Percentiles rank a stretch among this genome's conserved stretches.
These are phyloP conservation scores for Excalfactoria chinensis DNA, from an alignment of 2,113 vertebrate genomes.

Conservation along the genomic window DNA sequence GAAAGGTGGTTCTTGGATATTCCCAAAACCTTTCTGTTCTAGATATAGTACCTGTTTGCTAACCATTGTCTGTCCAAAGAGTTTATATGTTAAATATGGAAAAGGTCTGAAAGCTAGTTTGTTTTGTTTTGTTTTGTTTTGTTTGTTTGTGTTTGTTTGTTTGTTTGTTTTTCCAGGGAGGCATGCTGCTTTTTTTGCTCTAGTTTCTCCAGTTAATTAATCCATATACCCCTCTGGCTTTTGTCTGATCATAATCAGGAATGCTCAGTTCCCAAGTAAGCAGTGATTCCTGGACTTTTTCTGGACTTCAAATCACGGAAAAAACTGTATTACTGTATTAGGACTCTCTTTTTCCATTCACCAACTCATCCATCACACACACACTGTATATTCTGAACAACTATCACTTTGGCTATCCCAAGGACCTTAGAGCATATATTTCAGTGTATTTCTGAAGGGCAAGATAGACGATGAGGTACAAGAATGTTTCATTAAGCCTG, in stretches of 20 bases:
- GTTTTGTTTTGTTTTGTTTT: too few species aligned
- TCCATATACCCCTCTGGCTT: not conserved
- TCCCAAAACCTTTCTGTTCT: not conserved
- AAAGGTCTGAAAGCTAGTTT: not conserved
- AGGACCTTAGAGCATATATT: not conserved
- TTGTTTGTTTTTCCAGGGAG: not conserved
- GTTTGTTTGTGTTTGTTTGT: too few species aligned
- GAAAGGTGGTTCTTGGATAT: fast-evolving
- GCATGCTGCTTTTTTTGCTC: too few species aligned
- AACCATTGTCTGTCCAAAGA: not conserved
- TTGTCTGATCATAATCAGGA: not conserved
- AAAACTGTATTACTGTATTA: not conserved
- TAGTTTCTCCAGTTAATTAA: not conserved
- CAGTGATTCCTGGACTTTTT: not conserved
- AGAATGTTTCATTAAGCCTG: not conserved
- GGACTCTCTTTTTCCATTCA: not conserved
- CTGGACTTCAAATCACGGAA: not conserved
- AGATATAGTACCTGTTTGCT: not conserved
- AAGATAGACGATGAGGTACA: fast-evolving
- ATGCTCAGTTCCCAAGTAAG: not conserved
- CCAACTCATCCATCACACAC: not conserved
- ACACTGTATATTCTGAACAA: not conserved
- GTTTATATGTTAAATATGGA: not conserved
- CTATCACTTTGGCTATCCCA: not conserved
- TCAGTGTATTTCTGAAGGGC: not conserved